These are phyloP conservation scores for Argentina silus DNA, from an alignment of 2,797 vertebrate genomes.

Conservation along the genomic window DNA sequence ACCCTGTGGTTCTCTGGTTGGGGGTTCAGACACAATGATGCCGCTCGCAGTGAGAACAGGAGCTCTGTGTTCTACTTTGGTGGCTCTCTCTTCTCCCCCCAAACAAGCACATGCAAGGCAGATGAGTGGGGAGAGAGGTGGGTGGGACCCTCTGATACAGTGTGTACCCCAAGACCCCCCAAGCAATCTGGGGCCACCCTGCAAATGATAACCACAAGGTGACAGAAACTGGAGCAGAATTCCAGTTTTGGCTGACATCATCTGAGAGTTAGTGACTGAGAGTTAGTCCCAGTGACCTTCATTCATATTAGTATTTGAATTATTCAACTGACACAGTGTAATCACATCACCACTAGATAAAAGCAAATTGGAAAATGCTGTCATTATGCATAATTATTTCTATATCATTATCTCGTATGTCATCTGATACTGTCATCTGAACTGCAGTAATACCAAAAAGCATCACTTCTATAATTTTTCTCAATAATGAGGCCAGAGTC, in stretches of 20 bases:
- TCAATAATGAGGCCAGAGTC: no score
- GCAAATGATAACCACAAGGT: constrained; percentile 48
- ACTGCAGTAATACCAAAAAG: no score
- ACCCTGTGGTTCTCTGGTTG: constrained; percentile 42
- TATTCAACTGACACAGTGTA: no score
- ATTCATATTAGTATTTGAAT: background rate
- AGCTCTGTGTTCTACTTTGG: constrained; percentile 68
- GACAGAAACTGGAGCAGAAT: constrained; percentile 30
- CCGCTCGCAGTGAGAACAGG: constrained; percentile 28
- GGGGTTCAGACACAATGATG: constrained; percentile 51
- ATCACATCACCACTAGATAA: no score
- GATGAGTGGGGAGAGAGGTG: constrained; percentile 54
- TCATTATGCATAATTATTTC: background rate
- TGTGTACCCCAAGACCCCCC: constrained; percentile 52
- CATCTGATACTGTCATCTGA: no score
- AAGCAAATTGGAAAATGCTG: background rate
- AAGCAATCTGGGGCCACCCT: constrained; percentile 62
- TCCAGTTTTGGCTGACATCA: constrained; percentile 20
- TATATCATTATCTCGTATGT: no score
- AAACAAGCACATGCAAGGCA: constrained; percentile 67
- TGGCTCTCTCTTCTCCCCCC: constrained; percentile 48
- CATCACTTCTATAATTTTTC: no score
- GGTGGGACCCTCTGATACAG: constrained; percentile 49
- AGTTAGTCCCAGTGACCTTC: background rate
- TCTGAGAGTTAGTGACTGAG: background rate